A percentile compares a stretch with the other conserved stretches of the same genome.
Conservation (phyloP, 2,888 invertebrate species). For the Drosophila stalkeri region DNA sequence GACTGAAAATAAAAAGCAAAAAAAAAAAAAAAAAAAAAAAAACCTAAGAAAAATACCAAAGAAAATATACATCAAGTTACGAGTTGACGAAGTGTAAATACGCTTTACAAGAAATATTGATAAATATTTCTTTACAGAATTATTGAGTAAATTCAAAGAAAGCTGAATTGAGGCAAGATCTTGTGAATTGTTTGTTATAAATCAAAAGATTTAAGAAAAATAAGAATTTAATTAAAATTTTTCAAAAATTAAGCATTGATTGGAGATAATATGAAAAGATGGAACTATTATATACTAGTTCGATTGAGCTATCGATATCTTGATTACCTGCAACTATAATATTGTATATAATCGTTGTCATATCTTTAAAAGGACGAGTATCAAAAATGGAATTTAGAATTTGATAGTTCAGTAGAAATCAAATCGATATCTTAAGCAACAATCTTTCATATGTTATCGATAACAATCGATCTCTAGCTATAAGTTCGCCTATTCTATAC, state of each 20-base stretch:
- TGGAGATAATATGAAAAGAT: background rate
- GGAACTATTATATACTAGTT: background rate
- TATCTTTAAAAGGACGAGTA: no score
- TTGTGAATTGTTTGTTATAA: background rate
- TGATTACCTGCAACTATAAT: background rate
- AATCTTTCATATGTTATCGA: background rate
- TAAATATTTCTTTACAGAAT: background rate
- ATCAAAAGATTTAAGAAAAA: no score
- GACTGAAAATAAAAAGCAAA: constrained; percentile 17
- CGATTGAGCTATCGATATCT: background rate
- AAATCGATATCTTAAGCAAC: background rate
- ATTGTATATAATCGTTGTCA: no score
- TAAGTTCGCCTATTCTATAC: no score
- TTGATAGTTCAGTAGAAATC: background rate
- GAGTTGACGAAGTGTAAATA: background rate
- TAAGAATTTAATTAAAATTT: background rate
- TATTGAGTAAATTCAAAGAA: background rate
- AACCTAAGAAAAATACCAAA: constrained; percentile 9
- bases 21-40: background rate
- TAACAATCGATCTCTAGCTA: background rate
- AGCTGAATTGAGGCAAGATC: no score
- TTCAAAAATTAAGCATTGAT: no score
- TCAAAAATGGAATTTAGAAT: no score
- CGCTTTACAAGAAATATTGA: background rate
- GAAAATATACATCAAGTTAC: background rate